Evolutionary conservation across 2,888 invertebrate genomes (phyloP).

Genomic region (Aspidiotus destructor): DNA sequence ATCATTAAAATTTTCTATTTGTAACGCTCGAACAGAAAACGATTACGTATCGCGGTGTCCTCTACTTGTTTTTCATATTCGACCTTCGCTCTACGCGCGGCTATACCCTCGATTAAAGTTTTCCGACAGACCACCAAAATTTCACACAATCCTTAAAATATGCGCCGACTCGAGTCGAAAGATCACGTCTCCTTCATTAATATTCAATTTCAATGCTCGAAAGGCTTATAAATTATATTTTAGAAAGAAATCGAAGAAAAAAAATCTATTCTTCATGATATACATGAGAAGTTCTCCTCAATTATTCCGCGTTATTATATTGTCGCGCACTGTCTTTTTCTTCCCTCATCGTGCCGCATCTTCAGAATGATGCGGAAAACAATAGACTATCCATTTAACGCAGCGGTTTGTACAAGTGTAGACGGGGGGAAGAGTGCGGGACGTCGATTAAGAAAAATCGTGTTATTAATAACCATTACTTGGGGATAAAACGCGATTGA

Average conservation of each 20-base stretch:
- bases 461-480: slow-evolving; percentile 17
- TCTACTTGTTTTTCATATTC: no score
- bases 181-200: slow-evolving; percentile 16
- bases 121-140: background rate
- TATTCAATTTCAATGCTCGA: background rate
- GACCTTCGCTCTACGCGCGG: no score
- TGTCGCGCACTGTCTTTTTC: background rate
- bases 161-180: background rate
- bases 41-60: no score
- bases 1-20: no score
- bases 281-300: background rate
- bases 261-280: background rate
- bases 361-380: background rate
- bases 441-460: slow-evolving; percentile 10
- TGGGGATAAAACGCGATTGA: background rate
- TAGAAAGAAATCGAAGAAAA: background rate
- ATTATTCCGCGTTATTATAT: slow-evolving; percentile 16
- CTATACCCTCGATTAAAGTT: background rate
- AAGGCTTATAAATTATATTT: background rate
- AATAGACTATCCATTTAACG: background rate
- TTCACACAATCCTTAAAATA: background rate
- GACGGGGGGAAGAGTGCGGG: background rate
- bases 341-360: background rate
- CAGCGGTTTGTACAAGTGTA: background rate
- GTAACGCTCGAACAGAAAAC: no score